These are phyloP conservation scores for Haplochromis burtoni DNA, from an alignment of 2,113 vertebrate genomes.

Conservation along the genomic window DNA sequence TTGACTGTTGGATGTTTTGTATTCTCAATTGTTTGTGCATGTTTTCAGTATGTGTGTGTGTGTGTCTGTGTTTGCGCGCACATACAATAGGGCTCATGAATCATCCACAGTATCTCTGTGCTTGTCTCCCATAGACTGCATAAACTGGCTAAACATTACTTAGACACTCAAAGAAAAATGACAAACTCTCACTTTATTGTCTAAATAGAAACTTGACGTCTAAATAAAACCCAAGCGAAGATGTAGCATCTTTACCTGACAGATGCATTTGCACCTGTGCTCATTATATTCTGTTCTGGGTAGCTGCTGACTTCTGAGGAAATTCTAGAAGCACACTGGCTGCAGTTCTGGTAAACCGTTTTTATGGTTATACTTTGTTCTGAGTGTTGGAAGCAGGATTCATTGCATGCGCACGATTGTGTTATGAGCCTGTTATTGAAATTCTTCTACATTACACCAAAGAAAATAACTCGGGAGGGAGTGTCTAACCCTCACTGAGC, in stretches of 20 bases:
- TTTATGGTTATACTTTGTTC: constrained; percentile 25
- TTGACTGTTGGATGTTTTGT: background rate
- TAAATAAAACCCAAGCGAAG: constrained; percentile 36
- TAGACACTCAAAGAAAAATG: background rate
- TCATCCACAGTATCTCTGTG: constrained; percentile 8
- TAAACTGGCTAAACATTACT: background rate
- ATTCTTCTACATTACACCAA: background rate
- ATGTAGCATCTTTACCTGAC: constrained; percentile 29
- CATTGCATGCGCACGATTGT: background rate
- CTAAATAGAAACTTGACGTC: constrained; percentile 35
- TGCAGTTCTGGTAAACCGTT: constrained; percentile 31
- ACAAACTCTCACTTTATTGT: constrained; percentile 13
- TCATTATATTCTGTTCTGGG: constrained; percentile 52
- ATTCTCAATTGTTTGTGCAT: background rate
- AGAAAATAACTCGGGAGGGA: background rate
- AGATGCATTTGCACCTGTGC: constrained; percentile 10
- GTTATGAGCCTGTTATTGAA: background rate
- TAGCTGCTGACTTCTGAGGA: constrained; percentile 45
- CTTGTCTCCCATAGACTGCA: background rate
- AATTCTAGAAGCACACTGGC: constrained; percentile 17
- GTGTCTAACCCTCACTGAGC: background rate
- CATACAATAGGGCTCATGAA: background rate
- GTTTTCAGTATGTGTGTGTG: background rate
- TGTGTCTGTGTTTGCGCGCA: background rate
- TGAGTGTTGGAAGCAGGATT: background rate